Evolutionary conservation across 2,113 vertebrate species (phyloP).

Genomic region (Excalfactoria chinensis): DNA sequence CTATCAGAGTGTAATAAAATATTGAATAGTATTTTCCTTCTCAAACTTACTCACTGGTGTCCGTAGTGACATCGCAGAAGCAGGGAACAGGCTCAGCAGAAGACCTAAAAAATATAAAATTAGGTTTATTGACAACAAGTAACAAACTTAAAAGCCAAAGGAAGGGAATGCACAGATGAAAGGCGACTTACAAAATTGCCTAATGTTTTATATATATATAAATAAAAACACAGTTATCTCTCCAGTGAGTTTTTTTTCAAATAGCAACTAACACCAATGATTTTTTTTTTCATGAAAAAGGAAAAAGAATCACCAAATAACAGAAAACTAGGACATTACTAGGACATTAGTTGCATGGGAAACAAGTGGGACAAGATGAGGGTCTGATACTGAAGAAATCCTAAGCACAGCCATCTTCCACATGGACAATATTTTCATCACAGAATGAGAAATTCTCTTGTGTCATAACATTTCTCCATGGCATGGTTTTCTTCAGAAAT

Average conservation of each 20-base stretch:
- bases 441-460: not conserved
- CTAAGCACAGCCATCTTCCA: not conserved
- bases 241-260: not conserved
- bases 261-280: not conserved
- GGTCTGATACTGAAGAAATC: not conserved
- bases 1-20: not conserved
- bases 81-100: not conserved
- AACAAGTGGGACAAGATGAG: not conserved
- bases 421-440: not conserved
- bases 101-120: not conserved
- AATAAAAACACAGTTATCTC: not conserved
- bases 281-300: not conserved
- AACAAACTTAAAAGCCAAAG: not conserved
- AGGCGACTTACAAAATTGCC: not conserved
- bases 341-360: not conserved
- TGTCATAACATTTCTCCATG: not conserved
- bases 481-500: not conserved
- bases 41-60: not conserved
- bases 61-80: not conserved
- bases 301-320: not conserved
- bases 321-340: no score
- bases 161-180: not conserved
- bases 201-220: not conserved
- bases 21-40: not conserved
- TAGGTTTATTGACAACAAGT: not conserved